A percentile compares a stretch with the other conserved stretches of the same genome.
These are phyloP conservation scores for Gallinago nigripennis DNA, from an alignment of 2,797 vertebrate species.

Conservation along the genomic window DNA sequence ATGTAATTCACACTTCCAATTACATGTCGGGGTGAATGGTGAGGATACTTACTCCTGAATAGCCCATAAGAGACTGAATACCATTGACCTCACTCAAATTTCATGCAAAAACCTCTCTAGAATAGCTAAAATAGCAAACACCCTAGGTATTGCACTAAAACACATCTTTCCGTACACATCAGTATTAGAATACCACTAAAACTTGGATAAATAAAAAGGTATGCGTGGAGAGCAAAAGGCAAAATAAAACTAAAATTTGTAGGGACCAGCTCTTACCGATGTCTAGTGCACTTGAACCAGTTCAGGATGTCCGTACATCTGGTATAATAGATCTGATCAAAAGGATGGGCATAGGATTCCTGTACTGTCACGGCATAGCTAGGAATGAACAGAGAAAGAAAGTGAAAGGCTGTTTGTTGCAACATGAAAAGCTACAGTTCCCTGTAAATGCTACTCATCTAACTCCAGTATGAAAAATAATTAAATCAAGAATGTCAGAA, in stretches of 20 bases:
- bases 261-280: slow-evolving; percentile 83
- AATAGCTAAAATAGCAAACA: neutral
- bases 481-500: neutral
- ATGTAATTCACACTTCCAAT: neutral
- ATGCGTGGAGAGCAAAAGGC: neutral
- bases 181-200: neutral
- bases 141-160: neutral
- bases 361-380: slow-evolving; percentile 98
- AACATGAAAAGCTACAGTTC: neutral
- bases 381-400: neutral
- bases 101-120: neutral
- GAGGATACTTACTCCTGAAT: neutral
- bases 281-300: slow-evolving; percentile 99
- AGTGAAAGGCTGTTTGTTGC: neutral
- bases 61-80: neutral
- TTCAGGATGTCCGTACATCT: slow-evolving; percentile 98
- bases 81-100: neutral
- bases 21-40: neutral
- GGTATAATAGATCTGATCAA: slow-evolving; percentile 98
- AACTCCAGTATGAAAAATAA: neutral
- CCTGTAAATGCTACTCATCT: neutral
- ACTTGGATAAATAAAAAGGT: neutral
- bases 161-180: neutral
- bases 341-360: slow-evolving; percentile 96
- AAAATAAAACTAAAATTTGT: neutral